Evolutionary conservation across 1,140 invertebrate species (phyloP).

Genomic region (Papilio xuthus): DNA sequence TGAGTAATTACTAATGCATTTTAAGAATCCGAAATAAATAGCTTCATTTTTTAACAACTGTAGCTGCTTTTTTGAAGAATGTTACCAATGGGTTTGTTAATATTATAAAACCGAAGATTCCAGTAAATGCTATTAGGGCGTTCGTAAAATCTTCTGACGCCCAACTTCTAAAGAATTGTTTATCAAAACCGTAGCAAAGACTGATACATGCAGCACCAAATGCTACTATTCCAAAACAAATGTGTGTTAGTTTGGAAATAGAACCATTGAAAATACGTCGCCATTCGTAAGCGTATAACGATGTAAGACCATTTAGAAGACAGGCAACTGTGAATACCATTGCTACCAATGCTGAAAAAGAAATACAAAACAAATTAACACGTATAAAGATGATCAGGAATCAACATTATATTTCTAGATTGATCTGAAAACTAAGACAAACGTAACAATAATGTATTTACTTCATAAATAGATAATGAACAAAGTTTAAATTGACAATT

Average conservation of each 20-base stretch:
- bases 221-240: constrained; percentile 60
- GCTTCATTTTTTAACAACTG: constrained; percentile 37
- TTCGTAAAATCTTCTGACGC: constrained; percentile 44
- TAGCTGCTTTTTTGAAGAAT: constrained; percentile 49
- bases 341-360: constrained; percentile 50
- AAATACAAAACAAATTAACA: constrained; percentile 27
- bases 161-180: constrained; percentile 55
- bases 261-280: constrained; percentile 52
- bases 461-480: no score
- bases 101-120: constrained; percentile 51
- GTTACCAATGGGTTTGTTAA: constrained; percentile 60
- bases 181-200: constrained; percentile 61
- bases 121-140: constrained; percentile 50
- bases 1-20: not conserved
- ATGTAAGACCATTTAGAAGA: constrained; percentile 53
- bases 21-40: constrained; percentile 17
- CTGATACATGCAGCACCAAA: constrained; percentile 51
- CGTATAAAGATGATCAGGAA: no score
- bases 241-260: constrained; percentile 61
- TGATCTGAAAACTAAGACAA: no score
- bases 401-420: no score
- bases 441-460: no score
- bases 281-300: constrained; percentile 57
- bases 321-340: constrained; percentile 51
- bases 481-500: no score